phyloP scores from a whole-genome alignment of 2,113 vertebrate species.

The Hemiscyllium ocellatum region DNA sequence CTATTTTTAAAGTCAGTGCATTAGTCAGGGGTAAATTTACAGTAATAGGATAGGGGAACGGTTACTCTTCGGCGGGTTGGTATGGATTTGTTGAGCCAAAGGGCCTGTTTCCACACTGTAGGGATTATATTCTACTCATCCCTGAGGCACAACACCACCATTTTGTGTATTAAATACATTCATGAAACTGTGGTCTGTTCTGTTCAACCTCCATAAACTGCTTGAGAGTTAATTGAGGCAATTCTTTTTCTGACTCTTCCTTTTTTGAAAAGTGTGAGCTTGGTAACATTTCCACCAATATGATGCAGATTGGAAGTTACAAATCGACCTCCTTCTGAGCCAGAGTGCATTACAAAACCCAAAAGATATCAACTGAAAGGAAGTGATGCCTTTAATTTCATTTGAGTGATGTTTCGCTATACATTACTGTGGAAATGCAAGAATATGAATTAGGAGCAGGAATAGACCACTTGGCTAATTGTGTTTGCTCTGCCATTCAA shows the following conservation, averaged over 20 bases:
- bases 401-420: background rate
- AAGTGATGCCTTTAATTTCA: background rate
- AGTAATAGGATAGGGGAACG: too few relatives aligned
- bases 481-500: too few relatives aligned
- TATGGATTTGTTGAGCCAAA: too few relatives aligned
- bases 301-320: background rate
- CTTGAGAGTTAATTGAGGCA: background rate
- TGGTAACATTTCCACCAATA: background rate
- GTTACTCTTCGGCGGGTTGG: too few relatives aligned
- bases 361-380: background rate
- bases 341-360: background rate
- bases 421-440: too few relatives aligned
- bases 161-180: background rate
- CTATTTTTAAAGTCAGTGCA: background rate
- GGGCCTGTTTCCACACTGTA: too few relatives aligned
- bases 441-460: too few relatives aligned
- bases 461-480: too few relatives aligned
- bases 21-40: too few relatives aligned
- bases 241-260: background rate
- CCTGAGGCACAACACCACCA: background rate
- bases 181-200: background rate
- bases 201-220: background rate
- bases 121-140: background rate
- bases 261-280: background rate
- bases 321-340: background rate